A percentile compares a stretch with the other conserved stretches of the same genome.
These are phyloP conservation scores for Petroica traversi DNA, from an alignment of 2,113 vertebrate genomes.

Conservation along the genomic window DNA sequence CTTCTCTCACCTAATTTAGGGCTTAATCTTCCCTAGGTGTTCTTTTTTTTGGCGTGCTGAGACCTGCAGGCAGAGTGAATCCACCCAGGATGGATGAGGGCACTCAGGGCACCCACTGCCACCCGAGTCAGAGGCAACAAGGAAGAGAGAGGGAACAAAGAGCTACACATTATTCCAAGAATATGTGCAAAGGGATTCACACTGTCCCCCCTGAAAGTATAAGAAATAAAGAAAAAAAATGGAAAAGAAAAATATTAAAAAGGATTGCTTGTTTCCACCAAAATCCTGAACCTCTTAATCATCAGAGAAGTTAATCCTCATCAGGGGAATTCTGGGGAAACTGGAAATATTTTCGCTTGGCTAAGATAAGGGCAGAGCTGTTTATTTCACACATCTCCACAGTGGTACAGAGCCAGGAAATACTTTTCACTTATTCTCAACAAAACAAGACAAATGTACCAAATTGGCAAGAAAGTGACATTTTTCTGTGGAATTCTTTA, in stretches of 20 bases:
- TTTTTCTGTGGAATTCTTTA: conserved; percentile 37
- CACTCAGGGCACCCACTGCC: neutral
- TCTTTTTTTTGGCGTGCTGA: neutral
- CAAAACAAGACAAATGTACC: conserved; percentile 40
- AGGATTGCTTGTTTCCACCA: neutral
- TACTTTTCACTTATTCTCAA: conserved; percentile 49
- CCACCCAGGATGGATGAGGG: neutral
- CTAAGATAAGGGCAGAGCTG: conserved; percentile 47
- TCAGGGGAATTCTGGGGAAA: conserved; percentile 58
- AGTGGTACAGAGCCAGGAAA: conserved; percentile 49
- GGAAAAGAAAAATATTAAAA: no score
- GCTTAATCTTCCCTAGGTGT: neutral
- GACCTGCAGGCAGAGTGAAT: neutral
- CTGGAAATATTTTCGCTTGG: conserved; percentile 53
- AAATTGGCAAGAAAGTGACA: conserved; percentile 47
- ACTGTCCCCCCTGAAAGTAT: neutral
- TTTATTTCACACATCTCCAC: conserved; percentile 60
- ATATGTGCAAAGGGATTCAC: neutral
- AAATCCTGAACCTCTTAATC: conserved; percentile 35
- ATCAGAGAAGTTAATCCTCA: conserved; percentile 29
- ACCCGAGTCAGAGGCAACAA: rapidly evolving
- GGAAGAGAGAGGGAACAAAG: neutral
- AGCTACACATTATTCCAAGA: neutral
- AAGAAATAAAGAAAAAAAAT: neutral
- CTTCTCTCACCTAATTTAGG: neutral